Base-by-base conservation (phyloP, 37 sponge, comb jelly and placozoan species). In the Crambe crambe region DNA sequence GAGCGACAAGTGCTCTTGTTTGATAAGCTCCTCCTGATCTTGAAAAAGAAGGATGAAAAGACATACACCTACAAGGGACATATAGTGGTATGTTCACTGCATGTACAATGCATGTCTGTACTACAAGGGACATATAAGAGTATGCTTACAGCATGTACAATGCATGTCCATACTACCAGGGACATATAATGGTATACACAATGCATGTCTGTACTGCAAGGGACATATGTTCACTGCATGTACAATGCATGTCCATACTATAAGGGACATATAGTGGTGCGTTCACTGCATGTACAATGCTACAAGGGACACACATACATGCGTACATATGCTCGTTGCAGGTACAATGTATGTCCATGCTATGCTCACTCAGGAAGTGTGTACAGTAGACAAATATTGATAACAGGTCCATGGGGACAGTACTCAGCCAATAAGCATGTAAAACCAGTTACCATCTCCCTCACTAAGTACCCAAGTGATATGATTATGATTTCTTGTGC, bases 41-140 rank as follows among this genome's bases (percentile, higher is more conserved):
- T 91, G 36, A 85, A 86, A 54, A 91, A 91, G 70, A 91, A 86
- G 31, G 77, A 82, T 31, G 61, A 67, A 17, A 81, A 73, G 18
- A 70, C 30, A 12, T 90, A 90, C 83, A 85, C 61, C 38, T 85
- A 90, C 69, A 81, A 85, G 70, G 91, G 86, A 66, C 83, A 85
- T 68, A 81, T 85, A 23, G 27, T 65, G 77, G 86, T 90, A 26
- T 54, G 79, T 60, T 36, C 26, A 22, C 8, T 26, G 15, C 9
- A 18, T 15, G 54, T 51, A 9, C 54, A 51, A 51, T 18, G 9
- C 54, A n/a, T n/a, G n/a, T n/a, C n/a, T n/a, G n/a, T n/a, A n/a
- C 43, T 85, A 90, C 73, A 80, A 85, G 68, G 90, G 86, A 71
- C 81, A 85, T 67, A 80, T 85, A 23, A 23, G 42, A 71, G 86